phyloP scores from a whole-genome alignment of 2,797 vertebrate genomes.

The Argyrosomus regius region DNA sequence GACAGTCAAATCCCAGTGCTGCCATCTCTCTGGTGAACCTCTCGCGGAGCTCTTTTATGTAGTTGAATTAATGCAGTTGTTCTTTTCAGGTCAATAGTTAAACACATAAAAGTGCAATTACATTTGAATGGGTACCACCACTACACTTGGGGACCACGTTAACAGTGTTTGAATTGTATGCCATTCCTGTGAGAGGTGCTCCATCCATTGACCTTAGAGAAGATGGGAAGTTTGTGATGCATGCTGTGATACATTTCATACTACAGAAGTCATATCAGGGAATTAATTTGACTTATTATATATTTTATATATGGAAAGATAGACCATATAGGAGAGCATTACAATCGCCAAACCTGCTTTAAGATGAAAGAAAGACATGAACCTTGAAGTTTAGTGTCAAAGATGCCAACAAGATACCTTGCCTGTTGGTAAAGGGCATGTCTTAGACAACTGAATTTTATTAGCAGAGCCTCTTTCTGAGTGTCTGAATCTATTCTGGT shows the following conservation, averaged over 20 bases:
- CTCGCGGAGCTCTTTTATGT: slow-evolving; percentile 79
- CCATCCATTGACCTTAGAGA: slow-evolving; percentile 52
- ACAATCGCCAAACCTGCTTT: background rate
- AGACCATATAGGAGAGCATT: background rate
- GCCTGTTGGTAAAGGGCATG: background rate
- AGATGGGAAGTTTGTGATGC: slow-evolving; percentile 53
- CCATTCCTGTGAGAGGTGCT: slow-evolving; percentile 48
- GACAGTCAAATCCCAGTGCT: slow-evolving; percentile 56
- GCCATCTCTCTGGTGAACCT: slow-evolving; percentile 64
- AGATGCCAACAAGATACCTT: slow-evolving; percentile 10
- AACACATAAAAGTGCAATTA: slow-evolving; percentile 88
- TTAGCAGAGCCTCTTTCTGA: background rate
- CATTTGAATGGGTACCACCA: slow-evolving; percentile 77
- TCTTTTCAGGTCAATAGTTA: slow-evolving; percentile 89
- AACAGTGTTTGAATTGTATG: slow-evolving; percentile 69
- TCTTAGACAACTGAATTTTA: background rate
- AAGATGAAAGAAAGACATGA: background rate
- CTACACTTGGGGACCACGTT: slow-evolving; percentile 67
- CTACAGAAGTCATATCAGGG: slow-evolving; percentile 20
- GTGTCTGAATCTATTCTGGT: background rate
- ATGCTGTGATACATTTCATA: slow-evolving; percentile 27
- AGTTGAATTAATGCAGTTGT: slow-evolving; percentile 85
- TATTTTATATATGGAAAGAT: slow-evolving; percentile 1
- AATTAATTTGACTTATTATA: slow-evolving; percentile 11
- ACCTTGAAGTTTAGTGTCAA: background rate